Base-by-base conservation (phyloP, 1,140 invertebrate species). In the Lasioglossum baleicum region DNA sequence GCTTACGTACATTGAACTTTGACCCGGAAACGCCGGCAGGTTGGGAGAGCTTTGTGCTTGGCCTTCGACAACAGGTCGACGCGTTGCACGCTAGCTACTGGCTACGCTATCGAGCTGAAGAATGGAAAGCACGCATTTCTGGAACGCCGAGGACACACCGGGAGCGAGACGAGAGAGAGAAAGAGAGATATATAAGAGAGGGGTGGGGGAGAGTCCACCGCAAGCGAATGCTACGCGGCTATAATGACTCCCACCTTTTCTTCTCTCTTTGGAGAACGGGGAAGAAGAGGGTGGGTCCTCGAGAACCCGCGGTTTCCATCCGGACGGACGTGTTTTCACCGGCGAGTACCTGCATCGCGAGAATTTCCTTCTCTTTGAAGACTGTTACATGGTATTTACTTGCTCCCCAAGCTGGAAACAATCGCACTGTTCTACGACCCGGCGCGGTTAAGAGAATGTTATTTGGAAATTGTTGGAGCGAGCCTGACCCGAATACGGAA, bases 61-160 rank as follows among this genome's bases (percentile, higher is more conserved):
- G 56, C 56, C 56, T 58, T 58, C 56, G 56, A 58, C 56, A 58
- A 58, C 56, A 58, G 56, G 56, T 58, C 56, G 56, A n/a, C 20
- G 13, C 35, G 15, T 15, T 17, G 2, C 51, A 53, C 56, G 56
- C 56, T 7, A 20, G 44, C 44, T 56, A n/a, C 56, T 58, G 56
- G 56, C n/a, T 58, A 58, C 56, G 56, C 56, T 58, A 58, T 58
- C 56, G 56, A 58, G 56, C 56, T 20, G 7, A 58, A 58, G 56
- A 58, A 58, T n/a, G 56, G 56, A n/a, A 58, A n/a, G 56, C 20
- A 58, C 56, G 56, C n/a, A 20, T 58, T 58, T 58, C 56, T 58
- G 56, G 56, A n/a, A 58, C 56, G 56, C 56, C n/a, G 0, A 6
- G 56, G 51, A 56, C 51, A 56, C 7, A 15, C 15, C 17, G 15